phyloP scores from a whole-genome alignment of 1,140 invertebrate species.

The Mactra quadrangularis region DNA sequence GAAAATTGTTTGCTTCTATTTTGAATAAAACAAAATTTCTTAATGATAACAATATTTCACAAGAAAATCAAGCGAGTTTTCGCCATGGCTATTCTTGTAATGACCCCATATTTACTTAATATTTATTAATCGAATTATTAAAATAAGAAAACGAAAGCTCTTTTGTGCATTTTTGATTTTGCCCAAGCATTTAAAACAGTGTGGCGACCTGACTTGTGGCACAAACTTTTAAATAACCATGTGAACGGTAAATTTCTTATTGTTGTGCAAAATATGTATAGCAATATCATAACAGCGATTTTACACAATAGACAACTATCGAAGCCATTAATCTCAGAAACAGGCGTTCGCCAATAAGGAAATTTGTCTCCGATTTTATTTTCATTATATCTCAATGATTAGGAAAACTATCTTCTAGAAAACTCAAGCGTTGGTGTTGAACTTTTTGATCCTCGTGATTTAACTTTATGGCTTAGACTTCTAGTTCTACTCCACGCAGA shows the following conservation, averaged over 20 bases:
- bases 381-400: slow-evolving; percentile 30
- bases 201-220: slow-evolving; percentile 38
- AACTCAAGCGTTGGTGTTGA: background rate
- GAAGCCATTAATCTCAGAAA: slow-evolving; percentile 2
- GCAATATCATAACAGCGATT: slow-evolving; percentile 49
- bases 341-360: slow-evolving; percentile 53
- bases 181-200: slow-evolving; percentile 55
- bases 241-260: slow-evolving; percentile 59
- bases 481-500: background rate
- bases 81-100: background rate
- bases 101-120: slow-evolving; percentile 20
- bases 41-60: too few relatives aligned
- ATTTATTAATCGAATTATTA: slow-evolving; percentile 23
- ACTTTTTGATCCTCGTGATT: background rate
- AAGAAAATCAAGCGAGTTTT: too few relatives aligned
- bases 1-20: too few relatives aligned
- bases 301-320: slow-evolving; percentile 26
- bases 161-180: slow-evolving; percentile 62
- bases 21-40: too few relatives aligned
- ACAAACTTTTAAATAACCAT: slow-evolving; percentile 30
- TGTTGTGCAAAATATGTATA: slow-evolving; percentile 57
- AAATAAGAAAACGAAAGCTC: slow-evolving; percentile 42
- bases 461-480: slow-evolving; percentile 8
- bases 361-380: slow-evolving; percentile 47
- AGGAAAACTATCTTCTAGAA: background rate